A percentile compares a stretch with the other conserved stretches of the same genome.
Evolutionary conservation across 2,888 invertebrate genomes (phyloP).

Genomic region (Coenonympha arcania): DNA sequence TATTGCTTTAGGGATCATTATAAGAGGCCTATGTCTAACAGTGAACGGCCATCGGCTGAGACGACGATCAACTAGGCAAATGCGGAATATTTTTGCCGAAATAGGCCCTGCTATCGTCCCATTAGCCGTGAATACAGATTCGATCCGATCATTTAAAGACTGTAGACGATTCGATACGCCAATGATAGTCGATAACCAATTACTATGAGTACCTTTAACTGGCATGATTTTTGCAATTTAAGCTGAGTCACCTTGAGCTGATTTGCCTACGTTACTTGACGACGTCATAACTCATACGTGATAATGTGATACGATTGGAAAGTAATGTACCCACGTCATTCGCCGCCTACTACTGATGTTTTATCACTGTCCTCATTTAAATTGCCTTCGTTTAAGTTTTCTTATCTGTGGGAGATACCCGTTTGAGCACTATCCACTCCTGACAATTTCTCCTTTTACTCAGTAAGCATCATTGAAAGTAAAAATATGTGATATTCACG

Average conservation of each 20-base stretch:
- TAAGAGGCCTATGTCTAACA: too few relatives aligned
- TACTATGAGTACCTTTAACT: neutral
- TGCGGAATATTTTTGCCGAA: too few relatives aligned
- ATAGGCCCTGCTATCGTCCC: too few relatives aligned
- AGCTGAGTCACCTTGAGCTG: conserved; percentile 1
- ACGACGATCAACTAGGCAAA: too few relatives aligned
- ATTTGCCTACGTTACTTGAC: neutral
- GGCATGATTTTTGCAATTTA: neutral
- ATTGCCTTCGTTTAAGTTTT: neutral
- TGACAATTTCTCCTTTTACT: neutral
- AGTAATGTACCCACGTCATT: neutral
- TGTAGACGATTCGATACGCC: neutral
- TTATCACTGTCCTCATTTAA: neutral
- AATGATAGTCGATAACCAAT: neutral
- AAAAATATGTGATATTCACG: too few relatives aligned
- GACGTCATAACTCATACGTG: neutral
- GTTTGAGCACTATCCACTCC: neutral
- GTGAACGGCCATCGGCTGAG: too few relatives aligned
- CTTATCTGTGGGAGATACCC: neutral
- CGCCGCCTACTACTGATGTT: neutral
- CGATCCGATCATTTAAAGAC: conserved; percentile 1
- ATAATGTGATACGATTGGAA: neutral
- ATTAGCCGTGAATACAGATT: neutral
- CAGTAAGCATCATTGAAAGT: too few relatives aligned
- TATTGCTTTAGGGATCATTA: too few relatives aligned